Conservation (phyloP, 1,140 invertebrate species). For the Neodiprion virginianus region DNA sequence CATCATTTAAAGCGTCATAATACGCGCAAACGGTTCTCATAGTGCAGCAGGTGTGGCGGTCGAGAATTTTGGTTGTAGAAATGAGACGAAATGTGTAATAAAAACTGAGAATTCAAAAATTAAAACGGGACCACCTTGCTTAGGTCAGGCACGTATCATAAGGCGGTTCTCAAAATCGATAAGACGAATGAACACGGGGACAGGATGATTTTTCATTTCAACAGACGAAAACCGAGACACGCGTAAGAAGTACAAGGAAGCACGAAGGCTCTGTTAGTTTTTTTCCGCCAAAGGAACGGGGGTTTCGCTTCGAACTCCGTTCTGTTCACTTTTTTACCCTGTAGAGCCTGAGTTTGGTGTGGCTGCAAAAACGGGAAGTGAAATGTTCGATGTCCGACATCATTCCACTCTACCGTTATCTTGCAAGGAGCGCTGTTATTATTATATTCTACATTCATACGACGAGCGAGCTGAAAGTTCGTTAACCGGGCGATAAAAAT, state of each 20-base stretch:
- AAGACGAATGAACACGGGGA: neutral
- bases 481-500: too few species aligned
- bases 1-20: neutral
- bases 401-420: neutral
- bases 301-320: too few species aligned
- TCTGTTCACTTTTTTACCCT: too few species aligned
- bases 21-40: neutral
- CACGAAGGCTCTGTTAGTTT: neutral
- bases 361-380: neutral
- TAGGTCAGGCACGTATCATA: neutral
- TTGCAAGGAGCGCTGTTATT: too few species aligned
- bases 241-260: neutral
- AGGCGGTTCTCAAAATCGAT: neutral
- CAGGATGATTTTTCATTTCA: too few species aligned
- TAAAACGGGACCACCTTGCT: neutral
- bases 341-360: too few species aligned
- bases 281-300: neutral
- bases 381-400: neutral
- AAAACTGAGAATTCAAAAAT: too few species aligned
- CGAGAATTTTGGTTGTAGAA: too few species aligned
- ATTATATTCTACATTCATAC: too few species aligned
- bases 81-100: too few species aligned
- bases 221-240: neutral
- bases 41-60: neutral
- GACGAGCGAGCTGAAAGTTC: too few species aligned